phyloP scores from a whole-genome alignment of 2,113 vertebrate species.

The Cygnus buccinator region DNA sequence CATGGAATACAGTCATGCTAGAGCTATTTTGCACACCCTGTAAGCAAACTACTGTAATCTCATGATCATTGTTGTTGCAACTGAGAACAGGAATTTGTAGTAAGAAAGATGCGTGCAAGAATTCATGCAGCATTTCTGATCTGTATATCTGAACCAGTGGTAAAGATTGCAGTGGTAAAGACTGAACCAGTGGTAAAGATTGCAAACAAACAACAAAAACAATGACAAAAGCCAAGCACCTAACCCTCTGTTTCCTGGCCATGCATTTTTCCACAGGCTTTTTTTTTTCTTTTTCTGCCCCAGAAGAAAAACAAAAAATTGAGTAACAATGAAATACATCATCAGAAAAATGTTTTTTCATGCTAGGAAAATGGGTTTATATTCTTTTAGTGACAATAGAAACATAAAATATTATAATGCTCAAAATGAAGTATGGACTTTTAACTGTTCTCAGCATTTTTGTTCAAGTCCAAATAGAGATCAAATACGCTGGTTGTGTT shows the following conservation, averaged over 20 bases:
- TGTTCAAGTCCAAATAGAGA: neutral
- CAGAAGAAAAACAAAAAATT: neutral
- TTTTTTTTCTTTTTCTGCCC: neutral
- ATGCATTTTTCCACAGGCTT: neutral
- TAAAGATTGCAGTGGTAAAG: neutral
- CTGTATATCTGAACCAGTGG: neutral
- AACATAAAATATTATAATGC: neutral
- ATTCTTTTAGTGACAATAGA: neutral
- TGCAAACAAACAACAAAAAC: accelerated
- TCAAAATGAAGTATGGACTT: neutral
- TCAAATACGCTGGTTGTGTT: neutral
- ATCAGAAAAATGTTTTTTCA: neutral
- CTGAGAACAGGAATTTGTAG: neutral
- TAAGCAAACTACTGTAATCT: neutral
- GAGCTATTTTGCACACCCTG: neutral
- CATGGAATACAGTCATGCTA: neutral
- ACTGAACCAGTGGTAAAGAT: neutral
- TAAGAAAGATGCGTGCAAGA: neutral
- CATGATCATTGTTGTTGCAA: neutral
- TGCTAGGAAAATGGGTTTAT: neutral
- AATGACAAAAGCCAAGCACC: neutral
- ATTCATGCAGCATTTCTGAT: neutral
- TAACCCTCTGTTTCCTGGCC: neutral
- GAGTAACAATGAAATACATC: neutral
- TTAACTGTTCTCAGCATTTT: neutral